Evolutionary conservation across 2,797 vertebrate genomes (phyloP).

Genomic region (Triplophysa yarkandensis): DNA sequence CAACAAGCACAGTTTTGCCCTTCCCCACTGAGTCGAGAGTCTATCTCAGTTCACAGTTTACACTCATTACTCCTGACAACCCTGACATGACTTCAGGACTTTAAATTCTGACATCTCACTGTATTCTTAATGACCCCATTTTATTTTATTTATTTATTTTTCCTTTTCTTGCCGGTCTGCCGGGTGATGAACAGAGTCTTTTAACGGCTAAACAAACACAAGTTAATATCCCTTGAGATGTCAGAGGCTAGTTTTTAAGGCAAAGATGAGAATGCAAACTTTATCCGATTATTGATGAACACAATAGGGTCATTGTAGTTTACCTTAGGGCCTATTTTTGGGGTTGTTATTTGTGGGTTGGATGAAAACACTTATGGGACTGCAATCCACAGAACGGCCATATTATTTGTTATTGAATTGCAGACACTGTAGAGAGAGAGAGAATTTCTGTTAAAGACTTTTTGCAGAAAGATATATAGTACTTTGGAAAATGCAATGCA

Average conservation of each 20-base stretch:
- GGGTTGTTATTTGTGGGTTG: constrained; percentile 9
- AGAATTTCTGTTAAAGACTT: neutral
- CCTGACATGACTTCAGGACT: constrained; percentile 50
- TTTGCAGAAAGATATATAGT: neutral
- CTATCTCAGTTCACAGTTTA: constrained; percentile 35
- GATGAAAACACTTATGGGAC: constrained; percentile 28
- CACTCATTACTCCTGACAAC: constrained; percentile 50
- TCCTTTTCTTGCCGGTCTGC: constrained; percentile 2
- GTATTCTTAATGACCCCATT: constrained; percentile 27
- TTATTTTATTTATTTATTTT: neutral
- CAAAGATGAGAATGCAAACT: constrained; percentile 23
- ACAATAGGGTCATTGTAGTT: constrained; percentile 29
- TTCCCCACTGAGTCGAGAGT: neutral
- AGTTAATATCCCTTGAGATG: constrained; percentile 20
- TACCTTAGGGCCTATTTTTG: constrained; percentile 12
- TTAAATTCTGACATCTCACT: constrained; percentile 50
- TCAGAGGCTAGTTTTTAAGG: neutral
- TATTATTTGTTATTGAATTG: constrained; percentile 27
- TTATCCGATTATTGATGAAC: constrained; percentile 27
- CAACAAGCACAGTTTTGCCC: constrained; percentile 21
- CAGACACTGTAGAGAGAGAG: neutral
- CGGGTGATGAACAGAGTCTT: constrained; percentile 5
- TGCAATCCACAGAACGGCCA: constrained; percentile 20
- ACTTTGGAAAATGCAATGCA: neutral
- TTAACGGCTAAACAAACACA: constrained; percentile 28